These are phyloP conservation scores for Ara ararauna DNA, from an alignment of 2,797 vertebrate species.

Conservation along the genomic window DNA sequence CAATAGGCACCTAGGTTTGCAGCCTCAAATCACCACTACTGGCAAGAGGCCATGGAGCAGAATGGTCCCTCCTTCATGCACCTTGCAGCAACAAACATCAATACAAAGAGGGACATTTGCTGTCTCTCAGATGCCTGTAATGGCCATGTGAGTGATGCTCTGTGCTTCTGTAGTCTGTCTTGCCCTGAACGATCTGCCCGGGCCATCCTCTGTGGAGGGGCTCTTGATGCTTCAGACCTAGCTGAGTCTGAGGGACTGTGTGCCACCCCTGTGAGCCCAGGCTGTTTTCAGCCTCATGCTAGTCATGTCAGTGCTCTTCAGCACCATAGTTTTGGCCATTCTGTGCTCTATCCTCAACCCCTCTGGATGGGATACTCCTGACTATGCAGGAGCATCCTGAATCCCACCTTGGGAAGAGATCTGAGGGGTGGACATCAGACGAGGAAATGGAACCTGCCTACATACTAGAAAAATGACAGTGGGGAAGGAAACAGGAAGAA, in stretches of 20 bases:
- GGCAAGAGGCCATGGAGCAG: background rate
- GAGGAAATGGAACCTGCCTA: background rate
- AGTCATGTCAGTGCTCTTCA: background rate
- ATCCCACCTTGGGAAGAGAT: background rate
- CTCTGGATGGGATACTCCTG: background rate
- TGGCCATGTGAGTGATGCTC: background rate
- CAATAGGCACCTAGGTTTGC: background rate
- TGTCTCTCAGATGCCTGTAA: background rate
- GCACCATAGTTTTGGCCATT: background rate
- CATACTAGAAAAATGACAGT: background rate
- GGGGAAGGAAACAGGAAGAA: background rate
- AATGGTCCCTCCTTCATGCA: background rate
- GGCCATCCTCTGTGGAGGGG: fast-evolving
- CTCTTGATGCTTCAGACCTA: background rate
- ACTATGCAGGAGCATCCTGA: background rate
- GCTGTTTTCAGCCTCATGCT: background rate
- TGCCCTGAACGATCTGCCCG: background rate
- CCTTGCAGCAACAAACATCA: background rate
- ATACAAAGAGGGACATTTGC: background rate
- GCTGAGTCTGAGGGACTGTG: background rate
- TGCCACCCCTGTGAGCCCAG: fast-evolving
- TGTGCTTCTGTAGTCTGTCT: background rate
- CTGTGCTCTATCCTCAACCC: background rate
- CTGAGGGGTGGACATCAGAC: background rate
- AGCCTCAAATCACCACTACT: background rate